Evolutionary conservation across 2,888 invertebrate genomes (phyloP), one percentile per base, ranked within the genome.

Genomic region (Drosophila hamatofila): DNA sequence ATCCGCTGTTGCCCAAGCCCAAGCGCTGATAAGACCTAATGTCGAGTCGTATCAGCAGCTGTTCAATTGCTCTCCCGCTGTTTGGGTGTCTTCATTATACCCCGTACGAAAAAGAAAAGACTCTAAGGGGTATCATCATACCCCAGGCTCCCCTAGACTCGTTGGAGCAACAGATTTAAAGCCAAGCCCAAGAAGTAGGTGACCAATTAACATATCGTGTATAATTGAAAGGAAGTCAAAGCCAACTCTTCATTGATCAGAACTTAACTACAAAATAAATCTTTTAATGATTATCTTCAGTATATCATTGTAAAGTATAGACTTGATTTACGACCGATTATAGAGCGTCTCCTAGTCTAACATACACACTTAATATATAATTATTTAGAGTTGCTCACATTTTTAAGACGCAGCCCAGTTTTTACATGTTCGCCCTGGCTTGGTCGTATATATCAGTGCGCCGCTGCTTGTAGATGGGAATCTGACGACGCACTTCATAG

Each of bases 401-500:
- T 60, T 64, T 18, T 30, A 27, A 51, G 23, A 12, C 42, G 56
- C 35, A 21, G 52, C 37, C 25, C 57, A 55, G 59, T 41, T 61
- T 73, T 73, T 46, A 72, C 60, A 56, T 41, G 33, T 62, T 52
- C 21, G 46, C 56, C 49, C 46, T 60, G 54, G 63, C 75, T 59
- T 56, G 94, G 74, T 96, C 94, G 88, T 97, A 97, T 58, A 97
- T 82, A 90, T 97, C 97, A 0, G 93, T 94, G 83, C 97, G 94
- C 63, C 95, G 94, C 92, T 98, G 98, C 16, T 91, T 91, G 56
- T 94, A 94, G 42, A 97, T 94, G 2, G 98, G 98, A 90, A 98
- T 97, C 93, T 97, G 97, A 61, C 94, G 94, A 59, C 98, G 94
- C 0, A 97, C 96, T 88, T 96, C 95, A 56, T 96, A 95, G 48